Base-by-base conservation (phyloP, 1,140 invertebrate genomes). In the Lutraria rhynchaena region DNA sequence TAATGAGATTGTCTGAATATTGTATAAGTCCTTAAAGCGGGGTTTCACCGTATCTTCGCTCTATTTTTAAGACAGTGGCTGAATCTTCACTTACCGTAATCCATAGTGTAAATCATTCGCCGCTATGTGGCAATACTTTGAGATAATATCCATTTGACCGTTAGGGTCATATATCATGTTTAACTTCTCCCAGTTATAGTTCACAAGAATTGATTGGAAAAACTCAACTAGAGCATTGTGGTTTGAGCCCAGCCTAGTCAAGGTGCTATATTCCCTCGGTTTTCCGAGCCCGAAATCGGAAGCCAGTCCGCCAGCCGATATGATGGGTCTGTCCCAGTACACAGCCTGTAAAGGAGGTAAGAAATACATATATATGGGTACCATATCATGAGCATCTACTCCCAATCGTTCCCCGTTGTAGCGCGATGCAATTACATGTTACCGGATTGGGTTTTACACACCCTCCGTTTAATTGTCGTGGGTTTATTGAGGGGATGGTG, bases 181-280 rank as follows among this genome's bases (percentile, higher is more conserved):
- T 0, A 96, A 92, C 90, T 95, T 95, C 70, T 89, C 92, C 96
- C 96, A 97, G 13, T 93, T 84, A 90, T 94, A 95, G 15, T 77
- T 35, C 0, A 93, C 91, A 0, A 96, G 88, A 19, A 97, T 94
- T 44, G 94, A 92, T 1, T 93, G 90, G 2, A 97, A 93, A 13
- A 96, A 95, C 22, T 90, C 61, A 9, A 95, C 95, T 13, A 96
- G 94, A 84, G 95, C 94, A 65, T 93, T 94, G 92, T 97, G 96
- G 46, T 96, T 95, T 0, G 96, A 96, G 94, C 96, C 97, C 93
- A 98, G 95, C 57, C 97, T 93, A 1, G 96, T 98, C 22, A 98
- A 92, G 0, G 96, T 95, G 0, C 95, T 95, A 90, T 96, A 98
- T 81, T 94, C 81, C 13, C 91, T 3, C 89, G 88, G 58, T 87